Conservation (phyloP, 2,888 invertebrate genomes). For the Heliconius ismenius region DNA sequence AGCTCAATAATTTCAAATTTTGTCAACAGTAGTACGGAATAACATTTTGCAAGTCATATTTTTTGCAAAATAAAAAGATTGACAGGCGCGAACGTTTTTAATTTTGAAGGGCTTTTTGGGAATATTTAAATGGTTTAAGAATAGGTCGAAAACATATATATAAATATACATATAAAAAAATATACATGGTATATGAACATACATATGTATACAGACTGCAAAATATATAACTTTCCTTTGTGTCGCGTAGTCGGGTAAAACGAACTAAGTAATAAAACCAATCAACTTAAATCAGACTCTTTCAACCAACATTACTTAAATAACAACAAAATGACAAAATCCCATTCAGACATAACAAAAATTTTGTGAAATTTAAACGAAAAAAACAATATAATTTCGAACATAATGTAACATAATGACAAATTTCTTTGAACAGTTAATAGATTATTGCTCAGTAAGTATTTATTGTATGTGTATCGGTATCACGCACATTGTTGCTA, state of each 20-base stretch:
- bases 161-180: not conserved
- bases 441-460: slow-evolving; percentile 33
- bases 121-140: no score
- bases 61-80: no score
- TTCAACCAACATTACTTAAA: not conserved
- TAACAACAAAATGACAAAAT: not conserved
- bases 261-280: not conserved
- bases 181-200: no score
- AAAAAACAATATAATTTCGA: not conserved
- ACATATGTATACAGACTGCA: not conserved
- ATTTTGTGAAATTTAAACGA: not conserved
- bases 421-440: slow-evolving; percentile 37
- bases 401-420: slow-evolving; percentile 26
- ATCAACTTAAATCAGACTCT: not conserved
- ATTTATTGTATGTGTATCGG: slow-evolving; percentile 28
- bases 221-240: not conserved
- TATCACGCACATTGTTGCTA: slow-evolving; percentile 63
- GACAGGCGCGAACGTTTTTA: no score
- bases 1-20: no score
- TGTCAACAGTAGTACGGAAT: no score
- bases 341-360: not conserved
- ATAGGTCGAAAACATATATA: no score
- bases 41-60: no score
- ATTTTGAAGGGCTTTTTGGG: no score
- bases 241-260: not conserved